Conservation (phyloP, 2,797 vertebrate species). For the Heteromormyrus szaboi region DNA sequence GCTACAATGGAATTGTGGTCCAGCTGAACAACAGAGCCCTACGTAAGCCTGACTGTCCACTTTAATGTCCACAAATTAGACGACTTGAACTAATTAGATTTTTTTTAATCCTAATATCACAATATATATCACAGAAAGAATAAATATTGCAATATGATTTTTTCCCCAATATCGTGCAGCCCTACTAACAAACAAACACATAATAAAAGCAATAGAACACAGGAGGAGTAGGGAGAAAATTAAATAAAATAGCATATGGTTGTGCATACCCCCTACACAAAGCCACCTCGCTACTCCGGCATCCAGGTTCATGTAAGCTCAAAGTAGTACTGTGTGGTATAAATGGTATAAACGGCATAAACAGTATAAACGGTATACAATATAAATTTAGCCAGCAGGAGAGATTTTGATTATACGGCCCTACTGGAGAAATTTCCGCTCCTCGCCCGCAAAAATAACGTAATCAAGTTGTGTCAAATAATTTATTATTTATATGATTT, state of each 20-base stretch:
- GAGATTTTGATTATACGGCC: no score
- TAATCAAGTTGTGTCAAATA: no score
- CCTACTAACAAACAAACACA: not conserved
- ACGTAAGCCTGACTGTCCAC: not conserved
- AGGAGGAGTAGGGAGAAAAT: not conserved
- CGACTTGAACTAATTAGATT: not conserved
- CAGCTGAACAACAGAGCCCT: no score
- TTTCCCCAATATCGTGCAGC: no score
- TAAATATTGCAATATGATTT: not conserved
- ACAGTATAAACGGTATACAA: no score
- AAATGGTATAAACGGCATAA: no score
- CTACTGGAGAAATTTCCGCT: no score
- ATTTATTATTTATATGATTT: no score
- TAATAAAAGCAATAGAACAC: not conserved
- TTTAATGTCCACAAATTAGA: not conserved
- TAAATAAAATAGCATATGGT: not conserved
- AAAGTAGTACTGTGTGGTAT: no score
- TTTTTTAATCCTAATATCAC: not conserved
- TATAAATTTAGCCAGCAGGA: no score
- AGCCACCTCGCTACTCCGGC: constrained; percentile 16
- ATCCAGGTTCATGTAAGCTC: constrained; percentile 29
- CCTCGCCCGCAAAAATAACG: no score
- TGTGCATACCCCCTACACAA: not conserved
- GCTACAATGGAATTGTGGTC: not conserved
- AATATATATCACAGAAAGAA: not conserved